A percentile compares a stretch with the other conserved stretches of the same genome.
These are phyloP conservation scores for Pogonus chalceus DNA, from an alignment of 1,140 invertebrate species.

Conservation along the genomic window DNA sequence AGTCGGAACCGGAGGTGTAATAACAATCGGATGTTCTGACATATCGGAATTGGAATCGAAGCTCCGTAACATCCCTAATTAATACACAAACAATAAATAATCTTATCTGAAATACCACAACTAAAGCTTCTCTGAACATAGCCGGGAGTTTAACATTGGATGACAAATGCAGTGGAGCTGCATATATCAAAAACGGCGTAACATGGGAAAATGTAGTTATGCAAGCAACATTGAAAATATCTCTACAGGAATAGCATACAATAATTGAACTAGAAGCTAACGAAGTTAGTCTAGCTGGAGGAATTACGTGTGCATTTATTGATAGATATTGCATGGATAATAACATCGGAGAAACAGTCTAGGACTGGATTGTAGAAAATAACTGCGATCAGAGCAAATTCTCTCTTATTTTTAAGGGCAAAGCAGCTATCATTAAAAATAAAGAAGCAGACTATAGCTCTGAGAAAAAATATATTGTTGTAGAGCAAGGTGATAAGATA, in stretches of 20 bases:
- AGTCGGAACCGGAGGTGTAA: too few relatives aligned
- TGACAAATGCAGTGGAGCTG: constrained; percentile 7
- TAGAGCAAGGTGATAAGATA: too few relatives aligned
- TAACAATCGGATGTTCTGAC: too few relatives aligned
- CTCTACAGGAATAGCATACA: constrained; percentile 4
- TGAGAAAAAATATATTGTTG: too few relatives aligned
- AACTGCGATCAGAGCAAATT: too few relatives aligned
- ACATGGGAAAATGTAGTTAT: constrained; percentile 11
- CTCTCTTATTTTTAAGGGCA: too few relatives aligned
- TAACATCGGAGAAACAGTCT: constrained; percentile 7
- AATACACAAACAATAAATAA: too few relatives aligned
- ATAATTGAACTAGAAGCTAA: constrained; percentile 9
- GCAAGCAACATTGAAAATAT: constrained; percentile 6
- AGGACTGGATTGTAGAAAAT: too few relatives aligned
- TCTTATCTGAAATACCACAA: constrained; percentile 10
- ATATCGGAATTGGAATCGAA: too few relatives aligned
- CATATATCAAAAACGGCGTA: constrained; percentile 6
- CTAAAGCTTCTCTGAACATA: constrained; percentile 1
- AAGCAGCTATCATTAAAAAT: too few relatives aligned
- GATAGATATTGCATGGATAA: constrained; percentile 12
- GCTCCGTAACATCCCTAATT: too few relatives aligned
- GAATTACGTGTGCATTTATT: constrained; percentile 9
- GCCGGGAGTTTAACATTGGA: neutral
- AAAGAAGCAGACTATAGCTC: too few relatives aligned
- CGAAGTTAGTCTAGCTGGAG: constrained; percentile 10